Evolutionary conservation across 2,113 vertebrate genomes (phyloP), one percentile per base, ranked within the genome.

Genomic region (Athene noctua): DNA sequence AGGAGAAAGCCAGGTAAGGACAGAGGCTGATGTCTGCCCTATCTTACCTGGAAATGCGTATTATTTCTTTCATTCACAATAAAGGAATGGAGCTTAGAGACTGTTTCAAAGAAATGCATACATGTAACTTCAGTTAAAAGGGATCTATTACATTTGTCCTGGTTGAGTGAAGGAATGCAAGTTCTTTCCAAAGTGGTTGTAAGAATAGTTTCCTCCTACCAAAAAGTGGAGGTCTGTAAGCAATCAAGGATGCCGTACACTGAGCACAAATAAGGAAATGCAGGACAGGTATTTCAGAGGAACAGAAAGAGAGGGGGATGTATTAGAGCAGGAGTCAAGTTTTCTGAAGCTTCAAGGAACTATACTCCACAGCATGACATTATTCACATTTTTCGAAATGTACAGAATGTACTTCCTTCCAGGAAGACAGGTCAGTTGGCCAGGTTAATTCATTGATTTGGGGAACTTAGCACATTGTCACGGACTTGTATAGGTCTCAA

Each of bases 1-100:
- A 91, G 75, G 47, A 74, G 57, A 86, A 25, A 91, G 42, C 19
- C 58, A 88, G n/a, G 26, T 51, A 74, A 80, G n/a, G 80, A 72
- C 59, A 67, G 51, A 71, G 29, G 65, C 80, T 84, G 75, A 83
- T 42, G 32, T 54, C 63, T 92, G 51, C 36, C 23, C 42, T 79
- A 27, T 74, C 65, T 87, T 80, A 81, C 25, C 21, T 82, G 4
- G 14, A 71, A 84, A 89, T 30, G 0, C 30, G 1, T 79, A 40
- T 75, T 87, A 72, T 85, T 92, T 81, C 21, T 92, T 89, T 72
- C 65, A 61, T 67, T 84, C 23, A 34, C 14, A 71, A 55, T 29
- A 79, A 74, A 75, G 29, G 58, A 87, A 79, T n/a, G 59, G 29
- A 86, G 38, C 32, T 91, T 80, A 72, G 36, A 85, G 66, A 46